Evolutionary conservation across 2,888 invertebrate genomes (phyloP).

Genomic region (Keiferia lycopersicella): DNA sequence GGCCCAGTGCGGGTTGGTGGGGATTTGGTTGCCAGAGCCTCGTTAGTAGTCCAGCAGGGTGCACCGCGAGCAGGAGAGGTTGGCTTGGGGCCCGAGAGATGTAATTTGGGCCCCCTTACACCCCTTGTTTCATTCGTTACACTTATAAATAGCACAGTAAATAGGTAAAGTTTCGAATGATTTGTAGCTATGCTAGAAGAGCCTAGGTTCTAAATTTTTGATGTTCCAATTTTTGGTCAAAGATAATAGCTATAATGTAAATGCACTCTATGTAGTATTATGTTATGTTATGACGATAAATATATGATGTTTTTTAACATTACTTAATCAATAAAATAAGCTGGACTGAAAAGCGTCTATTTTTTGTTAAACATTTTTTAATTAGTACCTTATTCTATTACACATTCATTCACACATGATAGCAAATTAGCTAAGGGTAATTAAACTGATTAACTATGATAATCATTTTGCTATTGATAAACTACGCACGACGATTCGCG

Average conservation of each 20-base stretch:
- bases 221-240: background rate
- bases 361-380: conserved; percentile 4
- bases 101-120: no score
- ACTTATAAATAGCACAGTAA: no score
- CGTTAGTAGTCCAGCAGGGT: no score
- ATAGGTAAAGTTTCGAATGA: background rate
- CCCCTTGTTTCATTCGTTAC: background rate
- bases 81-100: no score
- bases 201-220: background rate
- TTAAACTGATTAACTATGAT: no score
- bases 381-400: background rate
- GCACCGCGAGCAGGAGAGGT: no score
- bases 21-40: no score
- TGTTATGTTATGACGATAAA: conserved; percentile 8
- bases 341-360: conserved; percentile 37
- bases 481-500: no score
- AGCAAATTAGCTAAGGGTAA: no score
- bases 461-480: no score
- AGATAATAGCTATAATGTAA: background rate
- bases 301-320: conserved; percentile 35
- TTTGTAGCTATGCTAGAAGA: background rate
- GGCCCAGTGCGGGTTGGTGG: no score
- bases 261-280: background rate
- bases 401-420: background rate
- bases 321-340: conserved; percentile 41